phyloP scores from a whole-genome alignment of 1,140 invertebrate genomes.

The Fragariocoptes setiger region DNA sequence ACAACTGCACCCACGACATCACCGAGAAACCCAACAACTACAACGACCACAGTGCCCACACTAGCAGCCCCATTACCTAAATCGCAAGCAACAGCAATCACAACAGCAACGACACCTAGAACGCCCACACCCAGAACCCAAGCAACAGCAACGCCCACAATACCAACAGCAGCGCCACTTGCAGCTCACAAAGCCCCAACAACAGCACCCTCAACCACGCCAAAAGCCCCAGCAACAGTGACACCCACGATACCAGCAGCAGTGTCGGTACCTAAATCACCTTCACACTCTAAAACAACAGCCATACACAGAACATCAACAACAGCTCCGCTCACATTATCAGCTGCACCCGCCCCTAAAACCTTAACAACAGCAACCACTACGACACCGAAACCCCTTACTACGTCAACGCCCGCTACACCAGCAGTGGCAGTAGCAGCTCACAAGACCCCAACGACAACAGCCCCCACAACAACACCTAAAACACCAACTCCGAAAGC shows the following conservation, averaged over 20 bases:
- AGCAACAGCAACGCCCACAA: conserved; percentile 11
- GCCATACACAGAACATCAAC: neutral
- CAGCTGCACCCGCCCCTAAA: neutral
- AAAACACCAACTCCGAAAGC: neutral
- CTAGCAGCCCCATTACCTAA: neutral
- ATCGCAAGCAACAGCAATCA: neutral
- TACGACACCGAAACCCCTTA: neutral
- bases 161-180: neutral
- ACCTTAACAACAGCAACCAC: conserved; percentile 1
- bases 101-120: conserved; percentile 3
- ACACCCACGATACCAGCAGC: conserved; percentile 9
- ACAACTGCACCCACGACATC: neutral
- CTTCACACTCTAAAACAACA: neutral
- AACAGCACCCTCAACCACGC: conserved; percentile 2
- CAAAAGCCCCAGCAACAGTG: neutral
- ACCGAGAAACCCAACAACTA: neutral
- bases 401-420: neutral
- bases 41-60: neutral
- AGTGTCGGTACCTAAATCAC: neutral
- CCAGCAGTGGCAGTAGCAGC: neutral
- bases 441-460: neutral
- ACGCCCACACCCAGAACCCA: conserved; percentile 2
- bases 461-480: neutral
- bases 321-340: neutral
- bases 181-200: neutral